These are phyloP conservation scores for Actinopyga echinites DNA, from an alignment of 53 echinoderm and acorn worm genomes.

Conservation along the genomic window DNA sequence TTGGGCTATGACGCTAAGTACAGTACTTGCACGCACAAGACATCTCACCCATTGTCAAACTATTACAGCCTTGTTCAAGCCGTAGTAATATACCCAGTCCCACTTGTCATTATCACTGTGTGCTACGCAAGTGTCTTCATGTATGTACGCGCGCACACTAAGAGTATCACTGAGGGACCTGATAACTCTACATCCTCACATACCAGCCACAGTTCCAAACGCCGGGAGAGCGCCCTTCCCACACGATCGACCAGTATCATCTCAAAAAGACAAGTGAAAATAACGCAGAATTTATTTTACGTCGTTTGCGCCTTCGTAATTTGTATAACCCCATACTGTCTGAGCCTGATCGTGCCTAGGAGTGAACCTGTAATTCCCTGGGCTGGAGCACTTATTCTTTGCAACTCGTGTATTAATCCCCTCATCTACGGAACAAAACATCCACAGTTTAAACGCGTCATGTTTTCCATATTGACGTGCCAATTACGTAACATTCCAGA, in stretches of 20 bases:
- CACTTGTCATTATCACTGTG: slow-evolving; percentile 67
- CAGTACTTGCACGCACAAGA: slow-evolving; percentile 89
- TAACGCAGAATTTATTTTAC: slow-evolving; percentile 94
- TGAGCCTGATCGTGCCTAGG: slow-evolving; percentile 78
- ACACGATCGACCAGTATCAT: slow-evolving; percentile 60
- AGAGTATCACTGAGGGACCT: slow-evolving; percentile 76
- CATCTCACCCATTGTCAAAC: slow-evolving; percentile 81
- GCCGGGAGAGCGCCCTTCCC: slow-evolving; percentile 68
- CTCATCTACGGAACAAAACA: slow-evolving; percentile 89
- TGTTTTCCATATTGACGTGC: slow-evolving; percentile 74
- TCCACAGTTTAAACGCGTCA: slow-evolving; percentile 85
- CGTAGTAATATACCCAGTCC: slow-evolving; percentile 82
- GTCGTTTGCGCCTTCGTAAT: slow-evolving; percentile 89
- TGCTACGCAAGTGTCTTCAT: slow-evolving; percentile 75
- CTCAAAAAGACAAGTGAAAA: slow-evolving; percentile 71
- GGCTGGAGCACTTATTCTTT: slow-evolving; percentile 84
- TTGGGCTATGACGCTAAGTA: slow-evolving; percentile 85
- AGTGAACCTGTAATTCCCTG: slow-evolving; percentile 92
- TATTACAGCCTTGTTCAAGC: slow-evolving; percentile 87
- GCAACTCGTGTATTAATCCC: slow-evolving; percentile 86
- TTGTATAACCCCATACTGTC: slow-evolving; percentile 93
- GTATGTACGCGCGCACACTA: slow-evolving; percentile 66
- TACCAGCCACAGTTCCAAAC: slow-evolving; percentile 61
- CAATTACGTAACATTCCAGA: slow-evolving; percentile 73
- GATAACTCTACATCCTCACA: slow-evolving; percentile 79